These are phyloP conservation scores for Leucophora obtusa DNA, from an alignment of 2,888 invertebrate species.

Conservation along the genomic window DNA sequence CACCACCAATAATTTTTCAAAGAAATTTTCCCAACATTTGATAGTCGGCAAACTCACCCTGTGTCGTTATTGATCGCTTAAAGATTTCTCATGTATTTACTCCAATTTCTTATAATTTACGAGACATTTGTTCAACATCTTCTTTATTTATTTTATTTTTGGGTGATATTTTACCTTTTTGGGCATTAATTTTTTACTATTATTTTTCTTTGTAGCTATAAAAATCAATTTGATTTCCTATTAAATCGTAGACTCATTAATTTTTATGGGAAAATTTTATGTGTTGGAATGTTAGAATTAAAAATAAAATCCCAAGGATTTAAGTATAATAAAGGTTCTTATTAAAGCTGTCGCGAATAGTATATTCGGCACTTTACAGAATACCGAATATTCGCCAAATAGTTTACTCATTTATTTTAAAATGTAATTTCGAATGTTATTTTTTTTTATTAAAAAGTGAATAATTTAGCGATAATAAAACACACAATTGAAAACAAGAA, in stretches of 20 bases:
- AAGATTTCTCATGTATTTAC: conserved; percentile 27
- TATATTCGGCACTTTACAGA: too few species aligned
- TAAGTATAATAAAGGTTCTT: not conserved
- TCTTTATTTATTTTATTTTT: conserved; percentile 20
- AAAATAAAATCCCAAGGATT: not conserved
- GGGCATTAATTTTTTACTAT: conserved; percentile 28
- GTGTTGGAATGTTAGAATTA: not conserved
- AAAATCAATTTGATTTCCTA: conserved; percentile 23
- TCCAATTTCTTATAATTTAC: conserved; percentile 51
- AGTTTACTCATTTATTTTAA: too few species aligned
- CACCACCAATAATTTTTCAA: conserved; percentile 48
- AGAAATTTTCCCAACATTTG: conserved; percentile 30
- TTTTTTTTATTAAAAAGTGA: too few species aligned
- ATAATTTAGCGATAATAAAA: too few species aligned
- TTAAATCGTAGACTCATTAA: conserved; percentile 17
- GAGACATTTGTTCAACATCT: conserved; percentile 19
- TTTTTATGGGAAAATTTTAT: conserved; percentile 30
- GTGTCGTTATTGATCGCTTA: conserved; percentile 18
- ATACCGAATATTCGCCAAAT: too few species aligned
- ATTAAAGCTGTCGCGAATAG: too few species aligned
- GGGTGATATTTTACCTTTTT: conserved; percentile 48
- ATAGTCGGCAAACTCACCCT: conserved; percentile 45
- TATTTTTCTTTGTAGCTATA: conserved; percentile 25
- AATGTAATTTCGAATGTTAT: too few species aligned
- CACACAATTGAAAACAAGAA: too few species aligned